Conservation (phyloP, 2,888 invertebrate genomes). For the Halocaridina rubra region DNA sequence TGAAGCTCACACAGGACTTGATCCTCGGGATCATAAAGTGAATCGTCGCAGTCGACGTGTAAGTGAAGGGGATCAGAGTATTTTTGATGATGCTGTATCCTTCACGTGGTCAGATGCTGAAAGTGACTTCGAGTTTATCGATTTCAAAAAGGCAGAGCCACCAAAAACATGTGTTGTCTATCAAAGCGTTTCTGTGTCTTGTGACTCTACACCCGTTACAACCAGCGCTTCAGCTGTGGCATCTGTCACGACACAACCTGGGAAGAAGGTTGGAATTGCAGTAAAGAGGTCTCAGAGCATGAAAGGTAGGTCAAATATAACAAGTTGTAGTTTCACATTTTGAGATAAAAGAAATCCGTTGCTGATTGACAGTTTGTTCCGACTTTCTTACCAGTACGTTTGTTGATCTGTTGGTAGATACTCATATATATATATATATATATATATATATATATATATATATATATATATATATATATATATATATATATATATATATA, state of each 20-base stretch:
- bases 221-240: not conserved
- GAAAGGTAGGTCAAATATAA: conserved; percentile 37
- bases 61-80: not conserved
- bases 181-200: conserved; percentile 6
- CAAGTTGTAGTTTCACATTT: not conserved
- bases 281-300: conserved; percentile 54
- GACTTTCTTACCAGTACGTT: not conserved
- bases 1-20: not conserved
- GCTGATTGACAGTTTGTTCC: not conserved
- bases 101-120: conserved; percentile 57
- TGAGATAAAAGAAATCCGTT: not conserved
- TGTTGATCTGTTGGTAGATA: not conserved
- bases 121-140: conserved; percentile 53
- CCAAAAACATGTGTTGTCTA: conserved; percentile 53
- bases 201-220: not conserved
- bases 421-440: not conserved
- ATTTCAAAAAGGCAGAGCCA: conserved; percentile 44
- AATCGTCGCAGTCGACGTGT: not conserved
- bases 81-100: conserved; percentile 21
- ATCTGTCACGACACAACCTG: not conserved
- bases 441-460: not conserved
- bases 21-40: not conserved
- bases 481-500: not conserved
- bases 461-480: not conserved
- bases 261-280: not conserved